Conservation (phyloP, 2,888 invertebrate genomes). For the Alloplasta piceator region DNA sequence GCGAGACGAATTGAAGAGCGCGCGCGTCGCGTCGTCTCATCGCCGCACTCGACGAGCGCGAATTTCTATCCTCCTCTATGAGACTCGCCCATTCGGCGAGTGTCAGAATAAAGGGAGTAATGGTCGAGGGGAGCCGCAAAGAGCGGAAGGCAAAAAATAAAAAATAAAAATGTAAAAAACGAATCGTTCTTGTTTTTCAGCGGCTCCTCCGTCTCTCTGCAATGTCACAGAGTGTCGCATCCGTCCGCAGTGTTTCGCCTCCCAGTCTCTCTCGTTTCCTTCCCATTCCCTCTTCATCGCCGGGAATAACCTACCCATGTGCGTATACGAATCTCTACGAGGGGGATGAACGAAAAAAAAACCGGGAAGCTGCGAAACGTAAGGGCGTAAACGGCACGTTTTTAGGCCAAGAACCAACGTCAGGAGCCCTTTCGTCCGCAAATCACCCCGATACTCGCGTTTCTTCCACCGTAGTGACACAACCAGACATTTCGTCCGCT, state of each 20-base stretch:
- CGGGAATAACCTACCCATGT: conserved; percentile 42
- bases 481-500: too few species aligned
- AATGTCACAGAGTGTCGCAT: conserved; percentile 51
- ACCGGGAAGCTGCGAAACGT: neutral
- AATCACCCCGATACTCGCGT: too few species aligned
- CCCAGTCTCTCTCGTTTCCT: neutral
- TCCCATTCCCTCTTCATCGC: conserved; percentile 34
- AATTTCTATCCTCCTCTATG: neutral
- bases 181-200: conserved; percentile 48
- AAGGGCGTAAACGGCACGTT: too few species aligned
- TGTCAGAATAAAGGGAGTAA: conserved; percentile 51
- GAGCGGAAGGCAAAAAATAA: conserved; percentile 45
- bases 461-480: too few species aligned
- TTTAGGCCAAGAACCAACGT: too few species aligned
- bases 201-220: neutral
- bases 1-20: conserved; percentile 11
- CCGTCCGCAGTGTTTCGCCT: conserved; percentile 36
- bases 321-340: conserved; percentile 26
- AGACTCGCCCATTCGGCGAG: conserved; percentile 6
- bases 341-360: conserved; percentile 36
- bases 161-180: conserved; percentile 9
- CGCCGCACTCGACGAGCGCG: too few species aligned
- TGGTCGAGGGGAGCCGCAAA: conserved; percentile 57
- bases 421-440: too few species aligned
- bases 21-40: too few species aligned